phyloP scores from a whole-genome alignment of 2,888 invertebrate genomes.

The Himalopsyche japonica region DNA sequence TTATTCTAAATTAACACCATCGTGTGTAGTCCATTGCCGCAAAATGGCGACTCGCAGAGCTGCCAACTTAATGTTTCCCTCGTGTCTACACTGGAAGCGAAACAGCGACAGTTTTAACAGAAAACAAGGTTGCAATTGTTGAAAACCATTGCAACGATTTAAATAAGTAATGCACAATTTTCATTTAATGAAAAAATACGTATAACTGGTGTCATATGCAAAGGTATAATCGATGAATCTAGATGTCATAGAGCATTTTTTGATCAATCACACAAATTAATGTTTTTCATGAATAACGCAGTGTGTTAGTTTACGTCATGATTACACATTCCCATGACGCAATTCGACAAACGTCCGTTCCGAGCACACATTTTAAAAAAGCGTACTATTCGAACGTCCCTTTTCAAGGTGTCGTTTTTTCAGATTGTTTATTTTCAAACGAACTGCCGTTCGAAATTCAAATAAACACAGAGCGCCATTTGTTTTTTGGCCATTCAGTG shows the following conservation, averaged over 20 bases:
- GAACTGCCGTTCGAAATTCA: background rate
- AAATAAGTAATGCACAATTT: background rate
- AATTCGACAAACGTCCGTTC: background rate
- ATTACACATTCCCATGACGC: background rate
- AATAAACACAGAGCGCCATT: background rate
- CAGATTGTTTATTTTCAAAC: background rate
- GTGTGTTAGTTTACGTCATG: background rate
- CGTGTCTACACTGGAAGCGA: background rate
- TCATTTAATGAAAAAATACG: background rate
- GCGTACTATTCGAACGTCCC: background rate
- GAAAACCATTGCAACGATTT: background rate
- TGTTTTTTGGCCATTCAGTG: background rate
- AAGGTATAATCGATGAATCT: background rate
- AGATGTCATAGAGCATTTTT: too few species aligned
- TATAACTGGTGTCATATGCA: background rate
- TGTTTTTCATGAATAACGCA: background rate
- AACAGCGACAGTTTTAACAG: slow-evolving; percentile 15
- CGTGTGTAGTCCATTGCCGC: slow-evolving; percentile 14
- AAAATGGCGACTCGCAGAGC: slow-evolving; percentile 10
- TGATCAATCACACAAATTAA: too few species aligned
- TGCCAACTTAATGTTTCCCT: slow-evolving; percentile 16
- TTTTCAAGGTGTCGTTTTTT: background rate
- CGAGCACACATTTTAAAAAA: background rate
- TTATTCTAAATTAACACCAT: background rate
- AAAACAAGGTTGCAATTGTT: slow-evolving; percentile 9